Conservation (phyloP, 1,140 invertebrate species). For the Bilobella aurantiaca region DNA sequence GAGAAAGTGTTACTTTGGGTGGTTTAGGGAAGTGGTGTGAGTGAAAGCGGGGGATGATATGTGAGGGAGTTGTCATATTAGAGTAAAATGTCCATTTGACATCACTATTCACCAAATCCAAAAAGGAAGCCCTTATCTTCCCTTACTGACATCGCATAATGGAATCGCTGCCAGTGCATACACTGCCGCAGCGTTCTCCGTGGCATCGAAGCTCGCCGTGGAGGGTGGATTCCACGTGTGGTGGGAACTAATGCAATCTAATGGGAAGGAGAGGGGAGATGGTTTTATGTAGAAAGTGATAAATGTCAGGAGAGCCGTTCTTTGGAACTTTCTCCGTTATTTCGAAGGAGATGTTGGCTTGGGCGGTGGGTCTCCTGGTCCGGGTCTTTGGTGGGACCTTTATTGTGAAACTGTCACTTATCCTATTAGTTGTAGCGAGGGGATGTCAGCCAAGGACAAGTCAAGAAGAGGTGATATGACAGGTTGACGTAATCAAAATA, state of each 20-base stretch:
- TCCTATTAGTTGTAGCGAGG: background rate
- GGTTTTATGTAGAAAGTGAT: slow-evolving; percentile 4
- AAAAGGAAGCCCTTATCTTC: background rate
- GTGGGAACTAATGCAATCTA: too few species aligned
- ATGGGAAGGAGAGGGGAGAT: background rate
- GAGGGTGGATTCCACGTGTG: too few species aligned
- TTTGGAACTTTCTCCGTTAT: background rate
- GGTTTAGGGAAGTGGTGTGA: background rate
- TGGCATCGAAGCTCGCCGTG: too few species aligned
- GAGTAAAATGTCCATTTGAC: background rate
- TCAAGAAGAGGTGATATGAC: background rate
- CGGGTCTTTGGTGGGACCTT: background rate
- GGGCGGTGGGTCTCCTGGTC: background rate
- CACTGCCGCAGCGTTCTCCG: too few species aligned
- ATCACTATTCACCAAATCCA: background rate
- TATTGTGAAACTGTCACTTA: background rate
- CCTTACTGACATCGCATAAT: background rate
- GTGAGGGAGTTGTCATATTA: background rate
- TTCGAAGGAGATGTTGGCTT: background rate
- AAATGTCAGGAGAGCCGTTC: background rate
- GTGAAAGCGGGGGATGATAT: background rate
- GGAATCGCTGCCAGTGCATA: too few species aligned
- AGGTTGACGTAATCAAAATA: background rate
- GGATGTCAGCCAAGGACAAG: background rate
- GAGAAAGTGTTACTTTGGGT: background rate